Base-by-base conservation (phyloP, 1,140 invertebrate genomes). In the Acromyrmex charruanus region DNA sequence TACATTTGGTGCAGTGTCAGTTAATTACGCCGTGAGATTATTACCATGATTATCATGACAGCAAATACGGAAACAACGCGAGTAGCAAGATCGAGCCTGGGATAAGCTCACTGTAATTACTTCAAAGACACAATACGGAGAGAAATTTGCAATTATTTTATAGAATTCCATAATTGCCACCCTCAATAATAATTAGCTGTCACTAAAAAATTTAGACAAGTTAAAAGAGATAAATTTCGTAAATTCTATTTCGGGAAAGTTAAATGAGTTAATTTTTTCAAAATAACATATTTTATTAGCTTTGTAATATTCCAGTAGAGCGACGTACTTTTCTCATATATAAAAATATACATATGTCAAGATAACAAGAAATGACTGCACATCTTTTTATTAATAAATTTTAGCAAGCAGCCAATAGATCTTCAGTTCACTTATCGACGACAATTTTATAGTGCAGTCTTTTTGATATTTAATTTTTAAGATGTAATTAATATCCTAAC, bases 11-110 rank as follows among this genome's bases (percentile, higher is more conserved):
- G 80, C 68, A 21, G 80, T 61, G 80, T 63, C 80, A 84, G 80
- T 84, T 84, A 84, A 84, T 84, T 84, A 84, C 69, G 80, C n/a
- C 80, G 80, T 84, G 80, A 84, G 80, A 84, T 84, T 74, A 75
- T 84, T 84, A 84, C 80, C 69, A 53, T 84, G 80, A 84, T 84
- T 84, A 84, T 25, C 69, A 84, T 84, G 69, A 84, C 80, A 63
- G 80, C 80, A 75, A 84, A 84, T 84, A 84, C 80, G 80, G 80
- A 84, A 84, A 84, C 80, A 35, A 25, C 69, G 69, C 25, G 55
- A 61, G 18, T 28, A 63, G 69, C 39, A 28, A 84, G 80, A 84
- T 84, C 80, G 69, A 51, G 80, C n/a, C 55, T 31, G 39, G 69
- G 80, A 84, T 84, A 84, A 75, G 80, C 14, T 12, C 18, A 44